These are phyloP conservation scores for Neogale vison DNA, from an alignment of 2,113 vertebrate species.

Conservation along the genomic window DNA sequence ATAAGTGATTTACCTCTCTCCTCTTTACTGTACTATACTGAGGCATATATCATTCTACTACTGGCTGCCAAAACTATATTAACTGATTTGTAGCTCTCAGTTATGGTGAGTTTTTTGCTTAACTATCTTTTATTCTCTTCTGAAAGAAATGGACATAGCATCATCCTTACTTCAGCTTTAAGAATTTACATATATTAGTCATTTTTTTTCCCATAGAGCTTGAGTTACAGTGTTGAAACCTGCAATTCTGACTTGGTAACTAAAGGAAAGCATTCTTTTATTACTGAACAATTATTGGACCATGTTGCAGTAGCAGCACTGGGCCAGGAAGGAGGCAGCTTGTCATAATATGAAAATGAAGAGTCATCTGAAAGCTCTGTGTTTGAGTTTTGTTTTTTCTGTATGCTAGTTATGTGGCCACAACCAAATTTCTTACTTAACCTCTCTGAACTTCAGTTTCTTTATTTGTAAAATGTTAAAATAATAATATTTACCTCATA, in stretches of 20 bases:
- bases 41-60: background rate
- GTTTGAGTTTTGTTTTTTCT: conserved; percentile 39
- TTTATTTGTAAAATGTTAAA: conserved; percentile 26
- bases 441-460: background rate
- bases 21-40: background rate
- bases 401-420: background rate
- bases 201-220: background rate
- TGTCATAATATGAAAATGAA: background rate
- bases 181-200: background rate
- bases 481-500: background rate
- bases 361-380: background rate
- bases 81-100: background rate
- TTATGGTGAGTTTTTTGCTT: conserved; percentile 26
- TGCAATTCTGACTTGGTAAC: conserved; percentile 27
- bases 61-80: background rate
- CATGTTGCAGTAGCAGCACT: background rate
- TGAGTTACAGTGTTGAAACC: background rate
- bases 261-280: conserved; percentile 41
- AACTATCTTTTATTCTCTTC: background rate
- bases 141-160: background rate
- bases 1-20: background rate
- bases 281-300: conserved; percentile 5
- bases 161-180: background rate
- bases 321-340: background rate
- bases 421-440: conserved; percentile 52